Conservation (phyloP, 2,888 invertebrate species). For the Tachina lurida region DNA sequence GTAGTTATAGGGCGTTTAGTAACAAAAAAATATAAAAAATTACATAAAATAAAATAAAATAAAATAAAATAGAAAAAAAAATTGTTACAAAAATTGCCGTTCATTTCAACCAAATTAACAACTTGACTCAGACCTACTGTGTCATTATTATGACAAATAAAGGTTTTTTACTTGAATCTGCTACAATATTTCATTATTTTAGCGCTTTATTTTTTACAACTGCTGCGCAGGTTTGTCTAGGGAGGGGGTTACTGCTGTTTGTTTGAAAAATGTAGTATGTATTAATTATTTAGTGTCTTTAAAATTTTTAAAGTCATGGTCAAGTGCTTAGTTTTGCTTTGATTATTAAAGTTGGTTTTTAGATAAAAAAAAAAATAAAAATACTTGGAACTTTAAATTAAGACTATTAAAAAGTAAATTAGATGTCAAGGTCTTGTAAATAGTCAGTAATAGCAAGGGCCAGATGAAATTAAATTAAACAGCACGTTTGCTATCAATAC, state of each 20-base stretch:
- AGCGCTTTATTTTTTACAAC: conserved; percentile 21
- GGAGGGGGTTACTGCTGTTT: background rate
- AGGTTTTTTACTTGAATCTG: conserved; percentile 36
- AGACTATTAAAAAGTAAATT: background rate
- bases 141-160: conserved; percentile 62
- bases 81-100: conserved; percentile 3
- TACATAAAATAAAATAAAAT: background rate
- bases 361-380: conserved; percentile 7
- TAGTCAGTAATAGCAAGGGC: background rate
- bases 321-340: conserved; percentile 37
- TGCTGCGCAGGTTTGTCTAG: background rate
- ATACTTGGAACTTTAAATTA: background rate
- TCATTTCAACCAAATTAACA: conserved; percentile 35
- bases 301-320: conserved; percentile 53
- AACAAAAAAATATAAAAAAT: background rate
- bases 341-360: conserved; percentile 21
- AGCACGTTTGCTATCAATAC: too few species aligned
- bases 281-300: conserved; percentile 39
- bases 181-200: conserved; percentile 48
- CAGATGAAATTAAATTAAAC: background rate
- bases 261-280: conserved; percentile 7
- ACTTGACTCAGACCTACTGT: conserved; percentile 32
- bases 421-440: conserved; percentile 36
- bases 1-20: conserved; percentile 45
- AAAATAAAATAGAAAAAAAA: background rate